Evolutionary conservation across 2,888 invertebrate genomes (phyloP).

Genomic region (Acanthosepion esculentum): DNA sequence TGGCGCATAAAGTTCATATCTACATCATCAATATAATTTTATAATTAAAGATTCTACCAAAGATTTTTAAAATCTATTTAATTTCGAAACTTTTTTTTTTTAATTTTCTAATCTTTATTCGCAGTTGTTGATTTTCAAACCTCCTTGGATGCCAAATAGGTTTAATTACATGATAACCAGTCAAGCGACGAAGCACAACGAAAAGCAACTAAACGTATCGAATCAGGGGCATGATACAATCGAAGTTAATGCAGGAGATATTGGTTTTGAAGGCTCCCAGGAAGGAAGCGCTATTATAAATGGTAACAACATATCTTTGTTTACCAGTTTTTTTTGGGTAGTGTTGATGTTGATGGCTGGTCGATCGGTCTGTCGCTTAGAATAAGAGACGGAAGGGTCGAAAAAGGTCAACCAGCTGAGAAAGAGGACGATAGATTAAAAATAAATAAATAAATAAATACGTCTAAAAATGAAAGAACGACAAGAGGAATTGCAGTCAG

Average conservation of each 20-base stretch:
- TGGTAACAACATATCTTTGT: conserved; percentile 8
- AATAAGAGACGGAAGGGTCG: neutral
- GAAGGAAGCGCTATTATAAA: neutral
- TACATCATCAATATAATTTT: neutral
- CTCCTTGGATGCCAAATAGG: neutral
- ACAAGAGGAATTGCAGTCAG: no score
- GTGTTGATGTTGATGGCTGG: no score
- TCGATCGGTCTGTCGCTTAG: neutral
- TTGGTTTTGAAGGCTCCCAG: neutral
- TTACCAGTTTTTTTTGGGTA: neutral
- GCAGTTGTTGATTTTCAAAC: neutral
- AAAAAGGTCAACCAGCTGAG: neutral
- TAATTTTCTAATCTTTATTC: neutral
- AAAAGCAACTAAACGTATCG: neutral
- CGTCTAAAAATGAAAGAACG: no score
- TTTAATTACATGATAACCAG: neutral
- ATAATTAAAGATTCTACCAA: neutral
- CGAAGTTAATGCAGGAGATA: neutral
- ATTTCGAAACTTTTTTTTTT: neutral
- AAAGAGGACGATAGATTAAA: neutral
- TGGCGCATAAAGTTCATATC: no score
- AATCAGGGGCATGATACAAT: neutral
- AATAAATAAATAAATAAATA: neutral
- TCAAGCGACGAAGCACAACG: neutral
- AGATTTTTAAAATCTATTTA: neutral